Percentiles rank a stretch among this genome's conserved stretches.
Conservation (phyloP, 1,140 invertebrate genomes). For the Cydia fagiglandana region DNA sequence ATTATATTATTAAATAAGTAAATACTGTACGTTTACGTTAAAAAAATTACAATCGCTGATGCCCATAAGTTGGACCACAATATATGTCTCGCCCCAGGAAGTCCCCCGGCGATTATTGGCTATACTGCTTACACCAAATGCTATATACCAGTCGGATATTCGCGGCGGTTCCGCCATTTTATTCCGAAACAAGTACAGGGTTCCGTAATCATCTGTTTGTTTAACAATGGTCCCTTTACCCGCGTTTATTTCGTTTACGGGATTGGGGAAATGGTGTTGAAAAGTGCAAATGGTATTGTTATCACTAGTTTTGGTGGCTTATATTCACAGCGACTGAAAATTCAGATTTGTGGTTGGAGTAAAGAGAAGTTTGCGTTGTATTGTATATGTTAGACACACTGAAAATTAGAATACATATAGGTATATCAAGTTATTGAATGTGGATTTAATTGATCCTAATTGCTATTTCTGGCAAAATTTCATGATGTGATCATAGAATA, state of each 20-base stretch:
- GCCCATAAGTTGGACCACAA: conserved; percentile 13
- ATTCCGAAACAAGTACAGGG: neutral
- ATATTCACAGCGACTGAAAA: neutral
- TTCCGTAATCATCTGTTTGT: conserved; percentile 8
- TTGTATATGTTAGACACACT: too few species aligned
- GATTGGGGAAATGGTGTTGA: neutral
- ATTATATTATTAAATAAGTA: too few species aligned
- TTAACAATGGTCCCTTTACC: neutral
- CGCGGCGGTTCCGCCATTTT: neutral
- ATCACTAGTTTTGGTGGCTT: neutral
- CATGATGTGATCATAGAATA: too few species aligned
- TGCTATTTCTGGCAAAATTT: too few species aligned
- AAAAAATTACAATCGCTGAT: neutral
- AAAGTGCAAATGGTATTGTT: neutral
- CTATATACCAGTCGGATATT: neutral
- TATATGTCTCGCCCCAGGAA: conserved; percentile 5
- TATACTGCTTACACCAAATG: neutral
- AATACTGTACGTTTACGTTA: too few species aligned
- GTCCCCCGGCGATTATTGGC: conserved; percentile 11
- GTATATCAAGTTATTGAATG: too few species aligned
- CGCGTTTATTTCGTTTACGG: conserved; percentile 1
- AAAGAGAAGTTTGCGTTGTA: neutral
- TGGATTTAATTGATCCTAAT: too few species aligned
- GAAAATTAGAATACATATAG: too few species aligned
- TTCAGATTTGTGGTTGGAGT: neutral